Evolutionary conservation across 2,113 vertebrate species (phyloP).

Genomic region (Tringa solitaria): DNA sequence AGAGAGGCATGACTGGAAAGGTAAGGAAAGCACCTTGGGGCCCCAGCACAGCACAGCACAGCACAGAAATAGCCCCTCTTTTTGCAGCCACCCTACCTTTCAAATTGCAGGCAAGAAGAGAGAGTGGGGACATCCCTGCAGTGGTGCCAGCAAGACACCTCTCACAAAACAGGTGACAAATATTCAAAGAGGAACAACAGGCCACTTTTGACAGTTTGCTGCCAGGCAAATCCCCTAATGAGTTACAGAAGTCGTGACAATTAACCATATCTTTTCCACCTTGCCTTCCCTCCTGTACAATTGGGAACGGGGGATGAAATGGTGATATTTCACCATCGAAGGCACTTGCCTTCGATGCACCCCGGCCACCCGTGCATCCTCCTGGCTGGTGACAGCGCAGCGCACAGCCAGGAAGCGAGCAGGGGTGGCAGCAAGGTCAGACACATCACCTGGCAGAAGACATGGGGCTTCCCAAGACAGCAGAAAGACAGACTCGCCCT

Average conservation of each 20-base stretch:
- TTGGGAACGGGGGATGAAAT: not conserved
- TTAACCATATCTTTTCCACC: not conserved
- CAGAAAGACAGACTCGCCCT: not conserved
- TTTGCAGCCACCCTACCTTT: not conserved
- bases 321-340: not conserved
- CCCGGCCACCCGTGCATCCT: not conserved
- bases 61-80: not conserved
- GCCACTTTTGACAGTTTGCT: not conserved
- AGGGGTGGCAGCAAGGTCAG: not conserved
- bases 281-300: not conserved
- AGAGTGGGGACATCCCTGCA: not conserved
- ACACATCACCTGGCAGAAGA: not conserved
- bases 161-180: not conserved
- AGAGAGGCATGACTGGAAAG: not conserved
- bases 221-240: not conserved
- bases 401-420: accelerated
- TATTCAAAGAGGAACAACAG: not conserved
- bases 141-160: not conserved
- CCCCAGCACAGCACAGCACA: not conserved
- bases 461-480: not conserved
- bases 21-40: not conserved
- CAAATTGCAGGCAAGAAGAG: not conserved
- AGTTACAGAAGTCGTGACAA: not conserved
- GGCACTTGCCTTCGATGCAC: not conserved
- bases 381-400: not conserved